Base-by-base conservation (phyloP, 2,888 invertebrate species). In the Glyphotaelius pellucidus region DNA sequence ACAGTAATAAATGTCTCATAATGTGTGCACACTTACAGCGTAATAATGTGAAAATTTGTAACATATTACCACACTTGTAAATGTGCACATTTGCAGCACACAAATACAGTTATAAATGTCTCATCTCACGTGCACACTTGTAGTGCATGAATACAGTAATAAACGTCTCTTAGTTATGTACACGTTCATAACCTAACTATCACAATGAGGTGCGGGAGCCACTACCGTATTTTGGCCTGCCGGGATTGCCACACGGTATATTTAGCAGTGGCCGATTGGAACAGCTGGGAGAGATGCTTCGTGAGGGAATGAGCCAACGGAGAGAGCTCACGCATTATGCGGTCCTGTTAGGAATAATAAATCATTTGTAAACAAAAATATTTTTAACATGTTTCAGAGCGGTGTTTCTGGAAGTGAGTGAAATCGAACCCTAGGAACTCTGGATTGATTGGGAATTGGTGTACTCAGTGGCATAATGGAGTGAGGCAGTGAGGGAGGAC, bases 171-270 rank as follows among this genome's bases (percentile, higher is more conserved):
- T 25, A n/a, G n/a, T 67, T 67, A 67, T 25, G 67, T n/a, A 67
- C n/a, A 25, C 67, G 25, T 67, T 67, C 25, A 67, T 67, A 67
- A 67, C 31, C 81, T 81, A 30, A 81, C 90, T 47, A 90, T 90
- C 81, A 90, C 90, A 90, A 90, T 38, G 7, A 14, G 87, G 89
- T 31, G 30, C 15, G 42, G 80, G 47, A n/a, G 42, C 83, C 83
- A 95, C 95, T 96, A 96, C 94, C 97, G 96, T 94, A 96, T 95
- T 94, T 97, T 97, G 47, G 96, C 95, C 83, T 96, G 96, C 92
- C 98, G 95, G 94, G 97, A 97, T 94, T 98, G 98, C 99, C 99
- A 99, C 89, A 97, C 96, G 84, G 97, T 98, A 95, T 98, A 99
- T 94, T 99, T 99, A 93, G 97, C 96, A 95, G 98, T 98, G 19